phyloP scores from a whole-genome alignment of 53 echinoderm and acorn worm genomes.

The Henricia sp. region DNA sequence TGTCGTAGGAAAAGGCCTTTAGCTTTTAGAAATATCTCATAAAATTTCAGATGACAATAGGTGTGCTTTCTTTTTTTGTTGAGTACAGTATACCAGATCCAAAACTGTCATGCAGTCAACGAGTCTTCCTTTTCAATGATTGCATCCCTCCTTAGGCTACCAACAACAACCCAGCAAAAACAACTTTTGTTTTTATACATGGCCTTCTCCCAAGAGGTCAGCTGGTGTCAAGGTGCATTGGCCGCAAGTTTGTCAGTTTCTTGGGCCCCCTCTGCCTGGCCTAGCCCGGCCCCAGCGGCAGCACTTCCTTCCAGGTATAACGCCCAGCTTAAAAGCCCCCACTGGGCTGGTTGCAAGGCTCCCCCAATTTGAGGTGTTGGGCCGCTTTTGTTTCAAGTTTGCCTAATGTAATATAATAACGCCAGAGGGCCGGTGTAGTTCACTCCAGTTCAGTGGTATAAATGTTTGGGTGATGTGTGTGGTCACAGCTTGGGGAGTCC shows the following conservation, averaged over 20 bases:
- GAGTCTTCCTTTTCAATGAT: slow-evolving; percentile 8
- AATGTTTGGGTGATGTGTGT: slow-evolving; percentile 44
- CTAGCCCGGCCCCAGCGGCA: neutral
- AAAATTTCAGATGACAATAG: too few relatives aligned
- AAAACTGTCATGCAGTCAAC: too few relatives aligned
- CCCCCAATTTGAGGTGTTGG: slow-evolving; percentile 14
- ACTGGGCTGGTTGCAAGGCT: slow-evolving; percentile 21
- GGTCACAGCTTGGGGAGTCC: slow-evolving; percentile 9
- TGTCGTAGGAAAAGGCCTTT: too few relatives aligned
- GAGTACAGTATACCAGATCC: too few relatives aligned
- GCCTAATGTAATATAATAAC: slow-evolving; percentile 55
- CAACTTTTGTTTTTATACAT: slow-evolving; percentile 49
- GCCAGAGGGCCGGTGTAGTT: slow-evolving; percentile 47
- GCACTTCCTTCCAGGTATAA: slow-evolving; percentile 37
- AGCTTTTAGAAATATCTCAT: too few relatives aligned
- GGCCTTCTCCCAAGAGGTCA: slow-evolving; percentile 26
- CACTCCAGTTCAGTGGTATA: slow-evolving; percentile 58
- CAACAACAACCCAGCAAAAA: slow-evolving; percentile 13
- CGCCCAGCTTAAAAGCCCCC: neutral
- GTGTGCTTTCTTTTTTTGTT: too few relatives aligned
- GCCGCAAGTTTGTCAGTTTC: slow-evolving; percentile 61
- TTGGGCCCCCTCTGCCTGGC: neutral
- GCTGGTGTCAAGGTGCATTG: slow-evolving; percentile 42
- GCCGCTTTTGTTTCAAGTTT: slow-evolving; percentile 58
- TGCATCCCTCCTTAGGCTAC: neutral